Evolutionary conservation across 2,888 invertebrate genomes (phyloP).

Genomic region (Drosophila peninsularis): DNA sequence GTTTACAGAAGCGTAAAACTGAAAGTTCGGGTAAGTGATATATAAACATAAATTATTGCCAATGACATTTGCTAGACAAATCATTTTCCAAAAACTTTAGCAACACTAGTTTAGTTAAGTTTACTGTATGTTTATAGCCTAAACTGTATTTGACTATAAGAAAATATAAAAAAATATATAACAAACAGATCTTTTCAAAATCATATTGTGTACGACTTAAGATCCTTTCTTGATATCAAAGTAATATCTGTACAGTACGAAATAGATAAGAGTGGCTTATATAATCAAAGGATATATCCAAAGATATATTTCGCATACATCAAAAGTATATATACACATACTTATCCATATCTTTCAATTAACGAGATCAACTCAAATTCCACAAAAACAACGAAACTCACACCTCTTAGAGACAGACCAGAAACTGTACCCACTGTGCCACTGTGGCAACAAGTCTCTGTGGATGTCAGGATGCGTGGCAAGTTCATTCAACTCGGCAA

Average conservation of each 20-base stretch:
- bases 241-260: background rate
- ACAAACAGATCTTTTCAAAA: background rate
- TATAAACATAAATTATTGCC: background rate
- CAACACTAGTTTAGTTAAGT: too few species aligned
- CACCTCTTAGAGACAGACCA: background rate
- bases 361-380: background rate
- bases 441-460: slow-evolving; percentile 13
- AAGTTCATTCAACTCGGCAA: slow-evolving; percentile 69
- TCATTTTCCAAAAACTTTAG: background rate
- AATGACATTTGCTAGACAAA: background rate
- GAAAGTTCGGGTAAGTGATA: background rate
- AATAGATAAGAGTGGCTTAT: background rate
- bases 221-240: background rate
- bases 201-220: background rate
- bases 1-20: background rate
- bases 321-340: background rate
- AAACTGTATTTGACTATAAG: background rate
- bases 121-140: too few species aligned
- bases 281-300: background rate
- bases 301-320: background rate
- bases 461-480: slow-evolving; percentile 47
- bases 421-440: slow-evolving; percentile 37
- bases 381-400: background rate
- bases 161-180: too few species aligned
- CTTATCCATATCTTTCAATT: background rate